Percentiles rank a stretch among this genome's conserved stretches.
These are phyloP conservation scores for Hydraecia micacea DNA, from an alignment of 2,888 invertebrate genomes.

Conservation along the genomic window DNA sequence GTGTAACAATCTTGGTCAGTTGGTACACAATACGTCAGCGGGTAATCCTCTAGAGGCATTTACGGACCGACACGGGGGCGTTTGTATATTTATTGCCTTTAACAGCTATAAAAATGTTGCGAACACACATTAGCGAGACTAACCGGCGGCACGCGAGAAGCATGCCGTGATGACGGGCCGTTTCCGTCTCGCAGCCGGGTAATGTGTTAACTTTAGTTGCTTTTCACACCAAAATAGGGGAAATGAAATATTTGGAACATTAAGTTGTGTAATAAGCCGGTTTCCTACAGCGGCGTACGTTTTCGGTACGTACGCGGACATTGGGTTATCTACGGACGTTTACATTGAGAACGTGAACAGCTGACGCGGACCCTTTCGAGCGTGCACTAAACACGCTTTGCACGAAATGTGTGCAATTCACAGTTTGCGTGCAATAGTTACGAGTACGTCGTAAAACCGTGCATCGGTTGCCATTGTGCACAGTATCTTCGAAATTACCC, in stretches of 20 bases:
- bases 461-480: conserved; percentile 27
- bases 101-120: conserved; percentile 84
- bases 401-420: conserved; percentile 39
- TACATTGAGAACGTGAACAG: conserved; percentile 41
- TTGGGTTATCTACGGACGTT: conserved; percentile 16
- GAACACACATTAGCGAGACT: conserved; percentile 84
- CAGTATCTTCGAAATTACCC: not conserved
- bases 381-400: conserved; percentile 31
- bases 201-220: conserved; percentile 68
- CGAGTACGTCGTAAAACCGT: conserved; percentile 13
- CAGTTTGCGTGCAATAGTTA: conserved; percentile 46
- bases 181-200: conserved; percentile 61
- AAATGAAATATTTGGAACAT: conserved; percentile 66
- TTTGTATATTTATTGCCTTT: conserved; percentile 80
- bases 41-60: conserved; percentile 72
- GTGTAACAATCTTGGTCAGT: conserved; percentile 67
- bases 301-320: conserved; percentile 23
- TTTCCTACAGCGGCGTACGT: conserved; percentile 14
- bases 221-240: conserved; percentile 63
- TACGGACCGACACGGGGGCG: conserved; percentile 52
- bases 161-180: conserved; percentile 75
- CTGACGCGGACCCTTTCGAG: conserved; percentile 42
- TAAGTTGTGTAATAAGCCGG: conserved; percentile 51
- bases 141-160: conserved; percentile 81
- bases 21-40: conserved; percentile 73